Evolutionary conservation across 2,113 vertebrate genomes (phyloP), one percentile per base, ranked within the genome.

Genomic region (Chrysochloris asiatica): DNA sequence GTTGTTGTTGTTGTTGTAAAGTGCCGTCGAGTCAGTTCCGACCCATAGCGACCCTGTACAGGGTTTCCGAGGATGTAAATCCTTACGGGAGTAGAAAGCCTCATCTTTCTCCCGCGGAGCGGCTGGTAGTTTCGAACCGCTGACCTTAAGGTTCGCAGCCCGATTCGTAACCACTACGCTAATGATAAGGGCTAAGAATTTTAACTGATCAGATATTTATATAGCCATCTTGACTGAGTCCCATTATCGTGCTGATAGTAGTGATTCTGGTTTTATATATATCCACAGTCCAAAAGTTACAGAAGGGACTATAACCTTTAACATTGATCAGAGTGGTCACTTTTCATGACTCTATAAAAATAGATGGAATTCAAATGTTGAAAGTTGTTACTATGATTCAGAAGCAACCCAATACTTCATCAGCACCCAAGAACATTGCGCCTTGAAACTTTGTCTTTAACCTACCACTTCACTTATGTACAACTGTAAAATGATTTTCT

Each of bases 401-500:
- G n/a, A 69, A 69, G n/a, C 7, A 10, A 69, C 21, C 22, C 36
- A 10, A 16, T 50, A 50, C 8, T 50, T 50, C 16, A 36, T 5
- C 21, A 10, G n/a, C n/a, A 69, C 2, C 67, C 36, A 69, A 38
- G 7, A 7, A 33, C 1, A 41, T 59, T 71, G 36, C 45, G 52
- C 83, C 63, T 52, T 59, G 9, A 67, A 69, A 45, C 45, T 88
- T 93, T 73, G 61, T 28, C 80, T 91, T 91, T 13, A 91, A 73
- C 45, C 75, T 88, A 76, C 36, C 33, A 90, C 59, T 84, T 80
- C 41, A 50, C 1, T 6, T 90, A 82, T 36, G 17, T 56, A 56
- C 38, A 19, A 78, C 76, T 83, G 76, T 56, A 41, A 88, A 82
- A 83, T 21, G 22, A 2, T 26, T 65, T 45, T 72, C 45, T 67